A percentile compares a stretch with the other conserved stretches of the same genome.
Evolutionary conservation across 2,113 vertebrate genomes (phyloP).

Genomic region (Clinocottus analis): DNA sequence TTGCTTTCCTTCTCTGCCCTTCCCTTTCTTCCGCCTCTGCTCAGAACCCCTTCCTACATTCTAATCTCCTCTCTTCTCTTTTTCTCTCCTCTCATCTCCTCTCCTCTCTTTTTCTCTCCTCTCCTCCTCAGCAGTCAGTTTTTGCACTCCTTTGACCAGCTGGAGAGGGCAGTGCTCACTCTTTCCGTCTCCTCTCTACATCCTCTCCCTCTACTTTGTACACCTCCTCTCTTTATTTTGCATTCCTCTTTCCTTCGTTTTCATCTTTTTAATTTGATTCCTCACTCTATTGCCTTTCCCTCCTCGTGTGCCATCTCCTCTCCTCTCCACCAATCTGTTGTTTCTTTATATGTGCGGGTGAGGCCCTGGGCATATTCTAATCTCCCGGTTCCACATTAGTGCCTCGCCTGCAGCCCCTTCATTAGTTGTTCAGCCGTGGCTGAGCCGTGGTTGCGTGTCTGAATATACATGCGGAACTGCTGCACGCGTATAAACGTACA

Average conservation of each 20-base stretch:
- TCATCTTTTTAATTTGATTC: slow-evolving; percentile 62
- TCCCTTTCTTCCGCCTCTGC: background rate
- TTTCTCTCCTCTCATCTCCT: background rate
- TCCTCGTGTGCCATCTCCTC: slow-evolving; percentile 38
- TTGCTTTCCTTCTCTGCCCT: background rate
- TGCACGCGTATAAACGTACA: slow-evolving; percentile 26
- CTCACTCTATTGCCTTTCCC: slow-evolving; percentile 27
- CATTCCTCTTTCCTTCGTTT: slow-evolving; percentile 12
- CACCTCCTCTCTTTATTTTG: slow-evolving; percentile 34
- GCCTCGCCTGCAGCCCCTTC: slow-evolving; percentile 79
- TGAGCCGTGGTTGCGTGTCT: slow-evolving; percentile 23
- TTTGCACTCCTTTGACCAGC: slow-evolving; percentile 55
- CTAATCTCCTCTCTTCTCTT: background rate
- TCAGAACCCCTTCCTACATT: background rate
- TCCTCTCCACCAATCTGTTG: slow-evolving; percentile 64
- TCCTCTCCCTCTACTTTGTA: slow-evolving; percentile 38
- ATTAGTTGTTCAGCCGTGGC: slow-evolving; percentile 79
- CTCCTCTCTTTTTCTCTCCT: background rate
- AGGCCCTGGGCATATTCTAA: slow-evolving; percentile 82
- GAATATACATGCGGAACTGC: slow-evolving; percentile 37
- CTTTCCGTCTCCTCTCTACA: slow-evolving; percentile 50
- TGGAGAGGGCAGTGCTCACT: slow-evolving; percentile 41
- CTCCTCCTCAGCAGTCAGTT: slow-evolving; percentile 26
- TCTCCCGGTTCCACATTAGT: slow-evolving; percentile 83
- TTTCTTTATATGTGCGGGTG: slow-evolving; percentile 77